Percentiles rank a stretch among this genome's conserved stretches.
Evolutionary conservation across 2,888 invertebrate species (phyloP).

Genomic region (Polyommatus icarus): DNA sequence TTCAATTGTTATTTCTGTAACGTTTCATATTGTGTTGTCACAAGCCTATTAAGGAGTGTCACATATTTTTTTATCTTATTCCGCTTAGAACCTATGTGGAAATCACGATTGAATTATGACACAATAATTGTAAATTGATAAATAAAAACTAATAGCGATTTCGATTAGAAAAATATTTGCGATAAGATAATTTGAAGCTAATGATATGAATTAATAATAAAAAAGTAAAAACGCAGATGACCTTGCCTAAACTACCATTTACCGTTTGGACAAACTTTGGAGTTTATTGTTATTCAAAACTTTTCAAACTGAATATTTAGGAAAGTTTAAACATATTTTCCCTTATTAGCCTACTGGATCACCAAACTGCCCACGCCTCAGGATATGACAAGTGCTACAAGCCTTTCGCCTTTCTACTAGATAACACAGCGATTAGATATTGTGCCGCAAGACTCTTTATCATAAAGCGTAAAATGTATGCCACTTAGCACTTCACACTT

Average conservation of each 20-base stretch:
- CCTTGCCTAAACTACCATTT: background rate
- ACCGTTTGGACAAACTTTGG: no score
- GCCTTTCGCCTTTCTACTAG: background rate
- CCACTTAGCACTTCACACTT: slow-evolving; percentile 10
- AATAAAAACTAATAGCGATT: slow-evolving; percentile 3
- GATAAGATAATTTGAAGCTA: slow-evolving; percentile 2
- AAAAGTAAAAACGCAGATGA: background rate
- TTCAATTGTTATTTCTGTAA: background rate
- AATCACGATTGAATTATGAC: background rate
- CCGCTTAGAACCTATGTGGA: background rate
- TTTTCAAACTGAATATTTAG: background rate
- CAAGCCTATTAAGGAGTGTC: background rate
- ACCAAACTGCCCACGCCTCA: background rate
- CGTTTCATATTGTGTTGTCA: background rate
- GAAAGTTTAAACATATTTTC: background rate
- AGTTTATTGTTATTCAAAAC: background rate
- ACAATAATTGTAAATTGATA: slow-evolving; percentile 14
- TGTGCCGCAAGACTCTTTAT: background rate
- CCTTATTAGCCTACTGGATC: background rate
- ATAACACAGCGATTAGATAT: background rate
- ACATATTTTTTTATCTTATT: background rate
- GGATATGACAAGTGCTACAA: slow-evolving; percentile 4
- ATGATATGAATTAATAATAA: background rate
- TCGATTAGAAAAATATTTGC: background rate
- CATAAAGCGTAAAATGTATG: background rate